Evolutionary conservation across 2,797 vertebrate genomes (phyloP).

Genomic region (Cuculus canorus): DNA sequence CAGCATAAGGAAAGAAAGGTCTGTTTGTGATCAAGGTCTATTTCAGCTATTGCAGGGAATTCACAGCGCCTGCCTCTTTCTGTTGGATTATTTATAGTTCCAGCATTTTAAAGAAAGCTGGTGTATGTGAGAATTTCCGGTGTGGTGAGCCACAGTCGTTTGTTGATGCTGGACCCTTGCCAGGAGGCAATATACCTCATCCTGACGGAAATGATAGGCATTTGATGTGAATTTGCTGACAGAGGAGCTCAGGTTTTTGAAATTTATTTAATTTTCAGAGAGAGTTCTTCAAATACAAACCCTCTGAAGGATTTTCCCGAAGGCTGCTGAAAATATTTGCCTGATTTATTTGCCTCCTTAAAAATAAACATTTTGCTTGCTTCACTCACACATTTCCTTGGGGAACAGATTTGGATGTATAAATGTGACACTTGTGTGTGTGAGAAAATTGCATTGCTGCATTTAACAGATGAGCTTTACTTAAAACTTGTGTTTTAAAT

Average conservation of each 20-base stretch:
- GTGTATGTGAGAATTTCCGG: not conserved
- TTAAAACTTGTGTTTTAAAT: not conserved
- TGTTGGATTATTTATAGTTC: not conserved
- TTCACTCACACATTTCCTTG: not conserved
- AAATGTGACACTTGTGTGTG: rapidly evolving
- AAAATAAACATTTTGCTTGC: not conserved
- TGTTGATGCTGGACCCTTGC: slow-evolving; percentile 16
- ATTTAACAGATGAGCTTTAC: not conserved
- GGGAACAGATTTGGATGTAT: not conserved
- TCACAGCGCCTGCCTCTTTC: not conserved
- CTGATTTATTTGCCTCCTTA: not conserved
- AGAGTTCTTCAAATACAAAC: not conserved
- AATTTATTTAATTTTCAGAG: not conserved
- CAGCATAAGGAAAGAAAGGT: not conserved
- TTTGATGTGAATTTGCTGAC: not conserved
- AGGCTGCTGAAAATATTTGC: not conserved
- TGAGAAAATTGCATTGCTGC: not conserved
- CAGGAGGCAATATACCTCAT: slow-evolving; percentile 35
- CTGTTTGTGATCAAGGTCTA: not conserved
- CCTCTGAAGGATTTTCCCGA: not conserved
- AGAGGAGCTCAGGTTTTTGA: not conserved
- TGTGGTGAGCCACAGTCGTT: slow-evolving; percentile 6
- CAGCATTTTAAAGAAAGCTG: not conserved
- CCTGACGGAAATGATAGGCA: not conserved
- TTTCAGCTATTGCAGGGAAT: not conserved